Evolutionary conservation across 1,140 invertebrate species (phyloP).

Genomic region (Drosophila suzukii): DNA sequence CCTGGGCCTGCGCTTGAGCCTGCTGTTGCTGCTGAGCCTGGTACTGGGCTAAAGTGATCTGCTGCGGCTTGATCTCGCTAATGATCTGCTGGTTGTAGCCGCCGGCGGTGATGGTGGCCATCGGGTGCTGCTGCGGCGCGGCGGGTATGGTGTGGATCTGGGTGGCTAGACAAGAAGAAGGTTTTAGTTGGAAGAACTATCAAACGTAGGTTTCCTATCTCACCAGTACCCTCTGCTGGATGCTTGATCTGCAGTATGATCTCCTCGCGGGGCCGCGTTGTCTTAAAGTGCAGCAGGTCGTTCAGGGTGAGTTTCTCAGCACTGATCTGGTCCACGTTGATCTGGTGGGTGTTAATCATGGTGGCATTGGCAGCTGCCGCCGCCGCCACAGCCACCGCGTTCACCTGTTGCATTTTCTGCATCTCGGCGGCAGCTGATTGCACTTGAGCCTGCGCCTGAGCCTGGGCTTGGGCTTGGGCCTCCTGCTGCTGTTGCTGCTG

Average conservation of each 20-base stretch:
- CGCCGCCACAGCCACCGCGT: slow-evolving; percentile 55
- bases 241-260: slow-evolving; percentile 82
- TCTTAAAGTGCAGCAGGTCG: slow-evolving; percentile 79
- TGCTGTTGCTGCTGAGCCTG: slow-evolving; percentile 80
- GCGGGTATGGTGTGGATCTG: slow-evolving; percentile 79
- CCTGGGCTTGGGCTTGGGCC: slow-evolving; percentile 22
- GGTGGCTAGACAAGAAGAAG: slow-evolving; percentile 37
- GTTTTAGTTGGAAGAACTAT: background rate
- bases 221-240: slow-evolving; percentile 71
- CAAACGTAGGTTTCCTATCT: background rate
- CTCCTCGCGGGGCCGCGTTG: slow-evolving; percentile 75
- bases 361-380: slow-evolving; percentile 66
- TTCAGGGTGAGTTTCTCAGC: slow-evolving; percentile 76
- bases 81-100: slow-evolving; percentile 83
- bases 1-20: slow-evolving; percentile 58
- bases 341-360: slow-evolving; percentile 67
- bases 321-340: slow-evolving; percentile 77
- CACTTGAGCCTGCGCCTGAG: slow-evolving; percentile 44
- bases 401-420: slow-evolving; percentile 63
- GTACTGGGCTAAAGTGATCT: slow-evolving; percentile 81
- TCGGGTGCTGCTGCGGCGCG: slow-evolving; percentile 78
- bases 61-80: slow-evolving; percentile 81
- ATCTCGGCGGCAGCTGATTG: slow-evolving; percentile 64
- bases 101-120: slow-evolving; percentile 79
- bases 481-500: slow-evolving; percentile 64